phyloP scores from a whole-genome alignment of 2,888 invertebrate genomes.

The Eupithecia centaureata region DNA sequence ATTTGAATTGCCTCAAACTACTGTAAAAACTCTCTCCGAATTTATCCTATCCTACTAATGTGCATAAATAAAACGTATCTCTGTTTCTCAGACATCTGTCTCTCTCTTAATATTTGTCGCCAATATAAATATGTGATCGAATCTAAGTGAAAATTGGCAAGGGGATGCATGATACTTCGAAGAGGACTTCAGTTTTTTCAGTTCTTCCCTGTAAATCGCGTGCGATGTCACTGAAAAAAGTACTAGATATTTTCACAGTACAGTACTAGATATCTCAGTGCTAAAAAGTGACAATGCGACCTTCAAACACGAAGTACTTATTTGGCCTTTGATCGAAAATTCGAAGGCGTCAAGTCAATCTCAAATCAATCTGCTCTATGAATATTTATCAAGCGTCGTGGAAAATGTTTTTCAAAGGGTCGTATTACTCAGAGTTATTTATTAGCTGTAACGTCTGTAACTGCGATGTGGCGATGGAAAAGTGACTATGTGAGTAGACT shows the following conservation, averaged over 20 bases:
- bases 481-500: slow-evolving; percentile 33
- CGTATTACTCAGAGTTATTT: slow-evolving; percentile 27
- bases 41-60: neutral
- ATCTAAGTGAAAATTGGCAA: neutral
- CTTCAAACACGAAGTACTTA: slow-evolving; percentile 30
- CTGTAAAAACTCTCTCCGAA: slow-evolving; percentile 12
- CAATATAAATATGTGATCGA: neutral
- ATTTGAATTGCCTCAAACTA: slow-evolving; percentile 32
- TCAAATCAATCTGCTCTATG: slow-evolving; percentile 48
- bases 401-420: slow-evolving; percentile 34
- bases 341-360: slow-evolving; percentile 40
- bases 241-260: neutral
- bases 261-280: too few relatives aligned
- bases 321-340: slow-evolving; percentile 44
- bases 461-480: slow-evolving; percentile 40
- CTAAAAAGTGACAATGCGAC: slow-evolving; percentile 20
- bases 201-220: neutral
- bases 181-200: neutral
- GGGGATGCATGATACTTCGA: too few relatives aligned
- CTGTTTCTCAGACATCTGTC: neutral
- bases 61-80: too few relatives aligned
- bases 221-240: neutral
- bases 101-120: neutral
- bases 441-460: slow-evolving; percentile 27
- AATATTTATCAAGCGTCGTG: slow-evolving; percentile 43